Conservation (phyloP, 2,113 vertebrate genomes). For the Bettongia penicillata region DNA sequence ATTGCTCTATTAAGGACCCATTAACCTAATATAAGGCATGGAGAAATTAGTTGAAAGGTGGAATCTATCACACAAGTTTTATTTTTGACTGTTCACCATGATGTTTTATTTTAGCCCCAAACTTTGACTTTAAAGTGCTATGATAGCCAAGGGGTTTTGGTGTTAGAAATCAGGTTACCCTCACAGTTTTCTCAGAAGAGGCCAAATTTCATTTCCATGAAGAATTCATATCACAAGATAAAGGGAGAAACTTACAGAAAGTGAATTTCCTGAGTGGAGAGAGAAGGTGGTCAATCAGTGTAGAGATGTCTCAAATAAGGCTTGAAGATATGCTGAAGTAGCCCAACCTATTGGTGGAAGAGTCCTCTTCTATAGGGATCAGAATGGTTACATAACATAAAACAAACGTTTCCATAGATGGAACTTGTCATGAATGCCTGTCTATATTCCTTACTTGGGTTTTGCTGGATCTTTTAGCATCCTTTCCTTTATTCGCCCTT, state of each 20-base stretch:
- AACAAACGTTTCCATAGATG: not conserved
- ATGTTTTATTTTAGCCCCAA: not conserved
- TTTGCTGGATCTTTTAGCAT: not conserved
- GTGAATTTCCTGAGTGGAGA: not conserved
- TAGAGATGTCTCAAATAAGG: not conserved
- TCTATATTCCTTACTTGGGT: not conserved
- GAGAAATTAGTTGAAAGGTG: not conserved
- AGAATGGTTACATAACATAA: not conserved
- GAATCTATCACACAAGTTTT: not conserved
- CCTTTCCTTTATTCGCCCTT: not conserved
- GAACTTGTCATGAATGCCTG: not conserved
- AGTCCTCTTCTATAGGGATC: not conserved
- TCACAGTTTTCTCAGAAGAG: not conserved
- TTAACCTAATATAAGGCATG: not conserved
- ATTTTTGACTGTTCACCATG: not conserved
- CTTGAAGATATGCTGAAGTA: not conserved
- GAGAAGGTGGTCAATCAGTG: not conserved
- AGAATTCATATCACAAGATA: not conserved
- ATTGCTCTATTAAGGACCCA: not conserved
- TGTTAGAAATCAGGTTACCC: not conserved
- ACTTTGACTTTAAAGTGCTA: not conserved
- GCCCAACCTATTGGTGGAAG: not conserved
- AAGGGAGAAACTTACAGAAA: not conserved
- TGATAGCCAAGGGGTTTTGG: not conserved
- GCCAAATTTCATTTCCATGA: not conserved